Evolutionary conservation across 2,797 vertebrate species (phyloP).

Genomic region (Myotis pilosus): DNA sequence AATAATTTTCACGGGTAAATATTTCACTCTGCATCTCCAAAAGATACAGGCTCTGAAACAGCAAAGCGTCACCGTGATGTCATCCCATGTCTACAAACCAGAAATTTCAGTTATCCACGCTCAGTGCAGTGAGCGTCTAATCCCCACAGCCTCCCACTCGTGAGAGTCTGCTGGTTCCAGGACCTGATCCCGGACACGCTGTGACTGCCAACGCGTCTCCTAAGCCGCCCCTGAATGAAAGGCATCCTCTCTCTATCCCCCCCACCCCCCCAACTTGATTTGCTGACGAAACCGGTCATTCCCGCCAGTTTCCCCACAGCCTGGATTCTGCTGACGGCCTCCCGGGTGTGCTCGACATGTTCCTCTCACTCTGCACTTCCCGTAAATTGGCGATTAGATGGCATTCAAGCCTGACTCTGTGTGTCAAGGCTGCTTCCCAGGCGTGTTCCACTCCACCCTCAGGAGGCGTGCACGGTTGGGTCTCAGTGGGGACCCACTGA

Average conservation of each 20-base stretch:
- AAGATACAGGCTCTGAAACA: not conserved
- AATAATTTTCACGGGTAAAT: not conserved
- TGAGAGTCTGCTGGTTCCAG: not conserved
- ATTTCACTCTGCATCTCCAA: not conserved
- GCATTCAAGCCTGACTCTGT: not conserved
- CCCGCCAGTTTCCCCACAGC: too few species aligned
- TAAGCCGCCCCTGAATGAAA: not conserved
- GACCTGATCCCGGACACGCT: not conserved
- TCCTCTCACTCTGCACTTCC: not conserved
- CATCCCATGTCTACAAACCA: not conserved
- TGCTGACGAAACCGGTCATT: not conserved
- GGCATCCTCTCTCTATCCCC: not conserved
- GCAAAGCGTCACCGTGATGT: too few species aligned
- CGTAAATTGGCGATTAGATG: not conserved
- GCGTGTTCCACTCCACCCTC: not conserved
- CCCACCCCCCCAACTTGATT: accelerated
- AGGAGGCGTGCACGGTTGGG: not conserved
- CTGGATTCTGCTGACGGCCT: not conserved
- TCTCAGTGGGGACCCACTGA: not conserved
- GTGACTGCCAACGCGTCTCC: not conserved
- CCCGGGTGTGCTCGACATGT: accelerated
- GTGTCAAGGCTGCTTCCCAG: accelerated
- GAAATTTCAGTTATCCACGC: not conserved
- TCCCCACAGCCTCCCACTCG: not conserved
- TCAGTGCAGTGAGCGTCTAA: not conserved